phyloP scores from a whole-genome alignment of 2,888 invertebrate species.

The Villa cingulata region DNA sequence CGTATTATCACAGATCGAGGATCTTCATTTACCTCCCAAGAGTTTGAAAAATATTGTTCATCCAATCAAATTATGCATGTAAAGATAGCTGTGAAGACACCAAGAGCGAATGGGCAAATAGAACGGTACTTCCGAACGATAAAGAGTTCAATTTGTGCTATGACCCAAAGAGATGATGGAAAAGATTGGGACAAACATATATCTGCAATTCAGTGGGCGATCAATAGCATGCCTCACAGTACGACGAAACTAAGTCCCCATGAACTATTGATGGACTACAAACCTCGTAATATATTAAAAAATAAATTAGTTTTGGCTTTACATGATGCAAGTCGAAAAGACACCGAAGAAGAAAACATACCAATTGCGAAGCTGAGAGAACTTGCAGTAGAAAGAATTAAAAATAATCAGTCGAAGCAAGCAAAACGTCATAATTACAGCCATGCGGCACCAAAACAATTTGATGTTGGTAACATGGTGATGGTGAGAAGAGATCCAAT shows the following conservation, averaged over 20 bases:
- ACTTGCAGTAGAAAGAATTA: neutral
- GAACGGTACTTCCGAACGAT: no score
- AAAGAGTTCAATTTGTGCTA: no score
- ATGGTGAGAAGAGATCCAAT: neutral
- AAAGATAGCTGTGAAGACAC: no score
- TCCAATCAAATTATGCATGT: no score
- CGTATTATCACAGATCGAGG: neutral
- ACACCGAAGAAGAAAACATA: neutral
- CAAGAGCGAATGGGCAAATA: no score
- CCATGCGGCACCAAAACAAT: neutral
- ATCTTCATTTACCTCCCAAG: neutral
- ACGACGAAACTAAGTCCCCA: neutral
- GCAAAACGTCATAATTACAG: neutral
- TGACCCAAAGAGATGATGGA: no score
- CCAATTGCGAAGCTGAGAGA: neutral
- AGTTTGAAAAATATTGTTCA: neutral
- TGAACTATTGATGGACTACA: neutral
- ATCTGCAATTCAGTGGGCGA: conserved; percentile 2
- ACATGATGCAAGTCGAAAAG: neutral
- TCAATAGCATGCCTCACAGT: neutral
- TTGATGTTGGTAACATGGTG: neutral
- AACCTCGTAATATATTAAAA: neutral
- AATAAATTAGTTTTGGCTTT: neutral
- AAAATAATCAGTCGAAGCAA: neutral
- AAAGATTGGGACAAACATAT: no score